Percentiles rank a stretch among this genome's conserved stretches.
These are phyloP conservation scores for Antrozous pallidus DNA, from an alignment of 2,797 vertebrate genomes.

Conservation along the genomic window DNA sequence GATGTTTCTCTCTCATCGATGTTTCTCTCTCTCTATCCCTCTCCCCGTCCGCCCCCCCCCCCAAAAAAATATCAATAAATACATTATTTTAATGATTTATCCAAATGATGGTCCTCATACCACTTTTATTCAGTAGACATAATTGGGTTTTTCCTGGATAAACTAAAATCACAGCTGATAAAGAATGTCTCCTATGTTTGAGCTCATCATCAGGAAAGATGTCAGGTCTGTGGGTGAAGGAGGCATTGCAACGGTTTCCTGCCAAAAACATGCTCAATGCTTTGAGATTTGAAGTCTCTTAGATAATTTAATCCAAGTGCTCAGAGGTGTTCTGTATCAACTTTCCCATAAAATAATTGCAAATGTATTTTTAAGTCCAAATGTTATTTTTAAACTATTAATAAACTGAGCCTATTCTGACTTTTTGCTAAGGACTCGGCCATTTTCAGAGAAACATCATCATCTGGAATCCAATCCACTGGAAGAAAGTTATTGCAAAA, in stretches of 20 bases:
- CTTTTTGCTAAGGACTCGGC: not conserved
- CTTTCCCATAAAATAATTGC: slow-evolving; percentile 1
- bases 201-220: not conserved
- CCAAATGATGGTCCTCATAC: not conserved
- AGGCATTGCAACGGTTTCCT: not conserved
- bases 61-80: too few species aligned
- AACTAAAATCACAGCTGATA: slow-evolving; percentile 1
- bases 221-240: not conserved
- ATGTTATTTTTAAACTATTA: slow-evolving; percentile 28
- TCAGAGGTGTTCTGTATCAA: not conserved
- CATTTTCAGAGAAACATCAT: slow-evolving; percentile 4
- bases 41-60: too few species aligned
- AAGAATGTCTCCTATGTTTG: not conserved
- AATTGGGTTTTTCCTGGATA: not conserved
- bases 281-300: not conserved
- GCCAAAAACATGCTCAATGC: not conserved
- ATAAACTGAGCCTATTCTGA: slow-evolving; percentile 17
- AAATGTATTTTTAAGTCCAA: not conserved
- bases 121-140: not conserved
- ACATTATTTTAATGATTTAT: not conserved
- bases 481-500: not conserved
- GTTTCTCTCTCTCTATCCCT: too few species aligned
- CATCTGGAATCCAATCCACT: not conserved
- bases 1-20: too few species aligned
- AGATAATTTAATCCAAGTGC: not conserved